Conservation (phyloP, 2,888 invertebrate genomes). For the Phorcus lineatus region DNA sequence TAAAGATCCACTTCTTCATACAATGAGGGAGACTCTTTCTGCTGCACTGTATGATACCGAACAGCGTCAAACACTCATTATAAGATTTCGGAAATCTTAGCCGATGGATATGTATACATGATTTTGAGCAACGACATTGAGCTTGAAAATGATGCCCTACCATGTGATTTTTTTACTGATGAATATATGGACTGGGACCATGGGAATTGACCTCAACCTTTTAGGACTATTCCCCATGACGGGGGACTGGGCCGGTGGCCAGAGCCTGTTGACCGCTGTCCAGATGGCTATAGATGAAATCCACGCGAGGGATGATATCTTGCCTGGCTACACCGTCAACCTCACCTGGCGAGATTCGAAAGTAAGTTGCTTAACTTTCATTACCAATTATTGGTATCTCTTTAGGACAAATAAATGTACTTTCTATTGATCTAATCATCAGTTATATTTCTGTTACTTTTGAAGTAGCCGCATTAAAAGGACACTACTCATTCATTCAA, state of each 20-base stretch:
- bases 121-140: too few species aligned
- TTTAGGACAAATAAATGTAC: background rate
- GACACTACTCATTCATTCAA: too few species aligned
- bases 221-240: conserved; percentile 17
- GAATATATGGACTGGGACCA: too few species aligned
- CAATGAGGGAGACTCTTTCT: too few species aligned
- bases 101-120: too few species aligned
- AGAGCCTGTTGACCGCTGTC: conserved; percentile 36
- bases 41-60: too few species aligned
- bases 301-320: conserved; percentile 38
- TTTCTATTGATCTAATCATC: too few species aligned
- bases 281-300: conserved; percentile 42
- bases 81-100: too few species aligned
- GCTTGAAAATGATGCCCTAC: background rate
- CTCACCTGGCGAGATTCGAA: conserved; percentile 12
- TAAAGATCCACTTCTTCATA: too few species aligned
- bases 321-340: conserved; percentile 41
- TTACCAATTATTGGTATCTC: background rate
- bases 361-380: background rate
- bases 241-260: conserved; percentile 25
- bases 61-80: too few species aligned
- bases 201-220: conserved; percentile 1
- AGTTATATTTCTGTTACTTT: too few species aligned
- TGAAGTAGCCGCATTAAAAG: too few species aligned
- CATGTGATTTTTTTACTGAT: background rate